A percentile compares a stretch with the other conserved stretches of the same genome.
phyloP scores from a whole-genome alignment of 2,888 invertebrate species.

The Tridacna crocea region DNA sequence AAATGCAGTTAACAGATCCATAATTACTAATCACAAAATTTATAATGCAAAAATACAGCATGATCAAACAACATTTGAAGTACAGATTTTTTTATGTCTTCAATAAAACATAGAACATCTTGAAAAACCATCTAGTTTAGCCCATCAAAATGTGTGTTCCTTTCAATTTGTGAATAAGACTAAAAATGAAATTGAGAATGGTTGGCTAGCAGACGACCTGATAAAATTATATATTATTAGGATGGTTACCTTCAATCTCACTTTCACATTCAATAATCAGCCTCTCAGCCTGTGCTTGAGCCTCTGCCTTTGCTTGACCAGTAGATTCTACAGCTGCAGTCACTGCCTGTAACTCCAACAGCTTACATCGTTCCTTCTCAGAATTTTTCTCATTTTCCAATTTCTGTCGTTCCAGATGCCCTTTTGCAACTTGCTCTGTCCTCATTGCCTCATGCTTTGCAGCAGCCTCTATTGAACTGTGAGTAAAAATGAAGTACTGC shows the following conservation, averaged over 20 bases:
- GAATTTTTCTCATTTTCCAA: slow-evolving; percentile 78
- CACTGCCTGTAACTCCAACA: slow-evolving; percentile 75
- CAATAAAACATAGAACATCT: too few species aligned
- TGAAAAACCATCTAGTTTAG: too few species aligned
- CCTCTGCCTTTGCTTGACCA: slow-evolving; percentile 81
- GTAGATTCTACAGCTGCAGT: slow-evolving; percentile 80
- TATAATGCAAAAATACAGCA: too few species aligned
- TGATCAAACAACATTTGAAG: too few species aligned
- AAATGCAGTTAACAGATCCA: too few species aligned
- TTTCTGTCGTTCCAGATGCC: slow-evolving; percentile 80
- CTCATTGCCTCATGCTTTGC: slow-evolving; percentile 79
- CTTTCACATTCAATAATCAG: slow-evolving; percentile 79
- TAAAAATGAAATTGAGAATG: too few species aligned
- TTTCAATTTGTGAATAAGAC: too few species aligned
- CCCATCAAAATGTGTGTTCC: too few species aligned
- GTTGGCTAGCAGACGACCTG: too few species aligned
- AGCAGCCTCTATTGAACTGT: slow-evolving; percentile 78
- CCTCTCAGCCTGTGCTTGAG: slow-evolving; percentile 79
- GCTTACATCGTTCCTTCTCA: slow-evolving; percentile 75
- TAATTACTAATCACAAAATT: too few species aligned
- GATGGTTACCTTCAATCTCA: slow-evolving; percentile 76
- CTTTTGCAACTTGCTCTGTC: slow-evolving; percentile 77
- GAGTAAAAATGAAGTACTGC: neutral
- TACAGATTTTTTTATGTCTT: too few species aligned
- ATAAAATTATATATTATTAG: too few species aligned